Evolutionary conservation across 2,797 vertebrate species (phyloP).

Genomic region (Arnoldichthys spilopterus): DNA sequence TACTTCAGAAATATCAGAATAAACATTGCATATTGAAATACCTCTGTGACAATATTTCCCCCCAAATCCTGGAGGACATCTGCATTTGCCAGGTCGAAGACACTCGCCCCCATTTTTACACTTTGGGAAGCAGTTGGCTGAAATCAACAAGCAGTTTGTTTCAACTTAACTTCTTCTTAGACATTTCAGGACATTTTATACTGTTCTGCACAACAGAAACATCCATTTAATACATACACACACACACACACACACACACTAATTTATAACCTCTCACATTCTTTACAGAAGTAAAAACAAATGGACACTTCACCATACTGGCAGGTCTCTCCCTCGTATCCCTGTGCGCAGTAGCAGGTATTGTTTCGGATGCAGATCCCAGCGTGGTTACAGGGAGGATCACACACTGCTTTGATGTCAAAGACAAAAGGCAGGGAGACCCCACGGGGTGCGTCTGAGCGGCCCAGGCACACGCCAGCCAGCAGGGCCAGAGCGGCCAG

Average conservation of each 20-base stretch:
- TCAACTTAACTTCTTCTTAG: background rate
- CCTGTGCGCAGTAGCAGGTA: constrained; percentile 84
- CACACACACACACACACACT: background rate
- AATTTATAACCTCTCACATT: background rate
- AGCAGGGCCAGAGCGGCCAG: constrained; percentile 49
- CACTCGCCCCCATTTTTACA: constrained; percentile 88
- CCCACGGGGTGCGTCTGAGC: constrained; percentile 75
- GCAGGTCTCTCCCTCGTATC: constrained; percentile 86
- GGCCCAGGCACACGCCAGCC: constrained; percentile 57
- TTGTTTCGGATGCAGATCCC: constrained; percentile 86
- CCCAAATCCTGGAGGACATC: constrained; percentile 82
- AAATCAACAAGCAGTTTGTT: constrained; percentile 21
- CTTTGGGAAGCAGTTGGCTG: constrained; percentile 87
- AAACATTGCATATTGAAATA: constrained; percentile 38
- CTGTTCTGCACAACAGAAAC: no score
- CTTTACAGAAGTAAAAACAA: background rate
- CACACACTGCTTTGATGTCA: constrained; percentile 75
- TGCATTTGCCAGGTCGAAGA: constrained; percentile 87
- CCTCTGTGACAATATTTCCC: constrained; percentile 89
- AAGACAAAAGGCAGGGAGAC: constrained; percentile 79
- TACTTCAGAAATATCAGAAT: background rate
- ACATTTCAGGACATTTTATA: background rate
- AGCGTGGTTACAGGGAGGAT: constrained; percentile 80
- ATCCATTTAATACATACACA: no score
- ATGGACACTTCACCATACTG: constrained; percentile 78